Evolutionary conservation across 1,140 invertebrate genomes (phyloP), one percentile per base, ranked within the genome.

Genomic region (Agrilus planipennis): DNA sequence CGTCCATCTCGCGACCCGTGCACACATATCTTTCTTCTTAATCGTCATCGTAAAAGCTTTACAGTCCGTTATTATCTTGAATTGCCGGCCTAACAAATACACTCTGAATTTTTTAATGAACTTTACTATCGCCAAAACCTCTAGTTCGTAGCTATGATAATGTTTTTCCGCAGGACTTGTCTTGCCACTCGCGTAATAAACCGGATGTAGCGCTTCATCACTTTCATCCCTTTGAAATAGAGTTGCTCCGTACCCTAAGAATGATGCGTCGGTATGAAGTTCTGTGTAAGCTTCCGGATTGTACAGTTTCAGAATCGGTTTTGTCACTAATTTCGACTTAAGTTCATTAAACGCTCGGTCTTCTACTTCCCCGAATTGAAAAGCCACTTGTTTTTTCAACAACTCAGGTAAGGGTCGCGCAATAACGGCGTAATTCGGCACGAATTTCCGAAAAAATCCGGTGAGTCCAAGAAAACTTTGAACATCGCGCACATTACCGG

Each of bases 101-200:
- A 59, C 44, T 6, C 55, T 42, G 46, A 70, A 70, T 29, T 60
- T 52, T 45, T 60, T 53, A 3, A 73, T 51, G 1, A 62, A 61
- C 46, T 60, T 56, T 2, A 71, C 52, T n/a, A 71, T 52, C 3
- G 65, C 64, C 2, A 72, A 39, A 10, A 55, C 58, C 54, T 71
- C 67, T 20, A 63, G 44, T 43, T 71, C 65, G 10, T 57, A 61
- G 18, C 54, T 57, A 10, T 53, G 48, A 39, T 65, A 69, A 11
- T 62, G 53, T 11, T 34, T 46, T 51, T 75, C 69, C 18, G 47
- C 45, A 17, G 39, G 31, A 4, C 39, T 45, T 4, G 67, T 45
- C 19, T 44, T 45, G 17, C 58, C 47, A 15, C 60, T 62, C 14
- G 61, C 60, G 51, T 68, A 70, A 29, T 53, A 61, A 2, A 68